Percentiles rank a stretch among this genome's conserved stretches.
phyloP scores from a whole-genome alignment of 1,140 invertebrate species.

The Colletes gigas region DNA sequence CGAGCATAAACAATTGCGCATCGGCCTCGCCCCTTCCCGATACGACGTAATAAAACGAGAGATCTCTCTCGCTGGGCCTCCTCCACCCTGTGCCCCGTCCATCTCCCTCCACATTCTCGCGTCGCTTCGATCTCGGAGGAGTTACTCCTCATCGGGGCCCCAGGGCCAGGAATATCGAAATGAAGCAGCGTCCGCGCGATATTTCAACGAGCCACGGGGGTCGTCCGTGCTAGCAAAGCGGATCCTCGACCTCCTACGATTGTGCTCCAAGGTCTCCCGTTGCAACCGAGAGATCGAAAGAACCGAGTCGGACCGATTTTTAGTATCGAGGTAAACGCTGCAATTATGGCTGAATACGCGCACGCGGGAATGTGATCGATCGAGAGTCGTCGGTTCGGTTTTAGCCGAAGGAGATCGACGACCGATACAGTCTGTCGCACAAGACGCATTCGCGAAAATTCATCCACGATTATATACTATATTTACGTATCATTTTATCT shows the following conservation, averaged over 20 bases:
- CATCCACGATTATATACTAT: too few species aligned
- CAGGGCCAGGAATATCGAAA: constrained; percentile 70
- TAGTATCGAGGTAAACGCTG: constrained; percentile 56
- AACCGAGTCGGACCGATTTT: constrained; percentile 40
- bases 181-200: constrained; percentile 67
- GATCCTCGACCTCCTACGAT: constrained; percentile 62
- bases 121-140: constrained; percentile 42
- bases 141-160: constrained; percentile 57
- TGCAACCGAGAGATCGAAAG: constrained; percentile 25
- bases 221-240: constrained; percentile 44
- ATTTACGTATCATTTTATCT: too few species aligned
- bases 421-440: too few species aligned
- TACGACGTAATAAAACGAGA: constrained; percentile 75
- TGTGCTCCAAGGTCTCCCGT: constrained; percentile 44
- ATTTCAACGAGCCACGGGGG: constrained; percentile 70
- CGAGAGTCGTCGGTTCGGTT: neutral
- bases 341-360: constrained; percentile 47
- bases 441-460: too few species aligned
- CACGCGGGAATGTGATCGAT: constrained; percentile 16
- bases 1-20: constrained; percentile 79
- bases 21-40: constrained; percentile 78
- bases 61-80: constrained; percentile 29
- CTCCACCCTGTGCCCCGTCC: constrained; percentile 9
- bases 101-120: constrained; percentile 25
- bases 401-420: neutral